phyloP scores from a whole-genome alignment of 2,113 vertebrate genomes.

The Mustela lutreola region DNA sequence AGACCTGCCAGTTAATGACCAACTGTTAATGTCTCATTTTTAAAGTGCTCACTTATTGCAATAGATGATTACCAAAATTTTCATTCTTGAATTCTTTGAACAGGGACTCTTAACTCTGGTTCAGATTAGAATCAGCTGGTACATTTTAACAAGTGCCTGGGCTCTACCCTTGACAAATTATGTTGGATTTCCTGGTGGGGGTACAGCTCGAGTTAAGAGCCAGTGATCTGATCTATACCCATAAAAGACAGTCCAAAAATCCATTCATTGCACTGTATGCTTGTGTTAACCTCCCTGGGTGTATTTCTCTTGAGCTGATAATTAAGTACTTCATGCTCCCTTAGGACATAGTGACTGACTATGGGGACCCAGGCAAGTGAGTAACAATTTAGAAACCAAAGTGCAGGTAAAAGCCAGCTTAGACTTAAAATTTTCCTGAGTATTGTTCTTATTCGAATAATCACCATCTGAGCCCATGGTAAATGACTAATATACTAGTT shows the following conservation, averaged over 20 bases:
- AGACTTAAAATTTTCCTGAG: background rate
- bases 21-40: conserved; percentile 10
- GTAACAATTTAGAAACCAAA: background rate
- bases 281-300: background rate
- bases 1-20: conserved; percentile 40
- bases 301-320: background rate
- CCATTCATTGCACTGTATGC: background rate
- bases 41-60: background rate
- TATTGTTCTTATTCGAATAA: background rate
- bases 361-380: background rate
- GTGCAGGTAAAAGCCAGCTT: background rate
- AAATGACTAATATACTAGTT: background rate
- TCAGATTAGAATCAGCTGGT: background rate
- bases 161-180: background rate
- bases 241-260: conserved; percentile 30
- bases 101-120: background rate
- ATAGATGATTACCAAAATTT: background rate
- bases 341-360: background rate
- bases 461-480: background rate
- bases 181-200: background rate
- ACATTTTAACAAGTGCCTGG: background rate
- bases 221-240: background rate
- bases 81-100: background rate
- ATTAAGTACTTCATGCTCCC: background rate
- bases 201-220: background rate